phyloP scores from a whole-genome alignment of 2,113 vertebrate species.

The Chaenocephalus aceratus region DNA sequence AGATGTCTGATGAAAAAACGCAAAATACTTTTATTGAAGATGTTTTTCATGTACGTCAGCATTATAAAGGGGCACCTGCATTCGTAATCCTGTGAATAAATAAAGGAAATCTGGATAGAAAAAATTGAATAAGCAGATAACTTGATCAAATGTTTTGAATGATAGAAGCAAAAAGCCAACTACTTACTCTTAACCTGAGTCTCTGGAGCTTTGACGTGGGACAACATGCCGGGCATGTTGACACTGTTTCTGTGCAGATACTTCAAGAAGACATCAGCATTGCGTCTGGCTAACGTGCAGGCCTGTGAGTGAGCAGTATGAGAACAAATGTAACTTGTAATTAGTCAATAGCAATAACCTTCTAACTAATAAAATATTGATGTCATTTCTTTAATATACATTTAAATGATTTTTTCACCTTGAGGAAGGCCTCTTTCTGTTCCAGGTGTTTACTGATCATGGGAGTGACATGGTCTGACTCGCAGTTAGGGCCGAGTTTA shows the following conservation, averaged over 20 bases:
- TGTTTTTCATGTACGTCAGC: background rate
- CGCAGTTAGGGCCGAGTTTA: conserved; percentile 97
- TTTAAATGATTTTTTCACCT: conserved; percentile 79
- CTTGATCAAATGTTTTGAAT: background rate
- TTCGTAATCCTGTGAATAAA: background rate
- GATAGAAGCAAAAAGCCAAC: background rate
- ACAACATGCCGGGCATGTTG: conserved; percentile 98
- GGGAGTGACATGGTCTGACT: conserved; percentile 96
- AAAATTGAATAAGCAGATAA: background rate
- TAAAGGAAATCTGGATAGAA: background rate
- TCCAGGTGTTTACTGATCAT: conserved; percentile 99
- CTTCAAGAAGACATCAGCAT: conserved; percentile 99
- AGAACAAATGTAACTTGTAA: background rate
- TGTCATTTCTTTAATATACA: background rate
- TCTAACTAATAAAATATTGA: background rate
- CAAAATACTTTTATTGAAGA: background rate
- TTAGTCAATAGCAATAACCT: background rate
- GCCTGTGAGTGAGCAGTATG: conserved; percentile 82
- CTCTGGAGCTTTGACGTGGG: conserved; percentile 96
- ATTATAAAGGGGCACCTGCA: background rate
- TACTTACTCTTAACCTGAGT: conserved; percentile 99
- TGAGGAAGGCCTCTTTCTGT: conserved; percentile 98
- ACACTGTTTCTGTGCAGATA: conserved; percentile 98
- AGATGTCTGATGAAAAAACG: conserved; percentile 87
- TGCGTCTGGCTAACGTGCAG: conserved; percentile 94